These are phyloP conservation scores for Aldabrachelys gigantea DNA, from an alignment of 2,113 vertebrate species.

Conservation along the genomic window DNA sequence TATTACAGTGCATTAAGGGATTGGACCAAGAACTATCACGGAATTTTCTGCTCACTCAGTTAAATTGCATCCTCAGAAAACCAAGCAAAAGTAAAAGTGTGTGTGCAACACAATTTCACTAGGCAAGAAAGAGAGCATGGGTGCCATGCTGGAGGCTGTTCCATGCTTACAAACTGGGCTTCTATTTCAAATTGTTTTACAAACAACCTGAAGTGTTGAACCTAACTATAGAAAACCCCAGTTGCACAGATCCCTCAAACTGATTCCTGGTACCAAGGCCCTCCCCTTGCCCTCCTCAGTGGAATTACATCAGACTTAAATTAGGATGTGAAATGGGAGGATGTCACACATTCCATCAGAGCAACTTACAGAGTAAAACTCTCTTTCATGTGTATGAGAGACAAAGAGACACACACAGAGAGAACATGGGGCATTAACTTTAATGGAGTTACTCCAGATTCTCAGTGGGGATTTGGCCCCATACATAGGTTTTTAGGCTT, in stretches of 20 bases:
- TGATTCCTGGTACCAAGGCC: neutral
- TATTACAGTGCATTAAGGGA: neutral
- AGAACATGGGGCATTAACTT: neutral
- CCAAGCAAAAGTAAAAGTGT: fast-evolving
- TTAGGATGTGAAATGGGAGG: fast-evolving
- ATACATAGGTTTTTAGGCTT: neutral
- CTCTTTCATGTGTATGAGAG: neutral
- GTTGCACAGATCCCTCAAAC: neutral
- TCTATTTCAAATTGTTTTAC: neutral
- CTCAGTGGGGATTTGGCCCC: neutral
- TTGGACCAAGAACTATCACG: neutral
- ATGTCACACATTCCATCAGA: neutral
- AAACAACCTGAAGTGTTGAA: neutral
- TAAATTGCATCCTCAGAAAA: neutral
- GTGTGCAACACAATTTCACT: neutral
- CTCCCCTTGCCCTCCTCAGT: neutral
- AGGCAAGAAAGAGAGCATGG: too few relatives aligned
- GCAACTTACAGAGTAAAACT: neutral
- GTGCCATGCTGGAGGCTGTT: neutral
- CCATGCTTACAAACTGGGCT: neutral
- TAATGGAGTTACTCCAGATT: neutral
- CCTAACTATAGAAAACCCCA: fast-evolving
- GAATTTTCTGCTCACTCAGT: neutral
- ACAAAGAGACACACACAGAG: neutral
- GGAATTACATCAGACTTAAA: neutral